Evolutionary conservation across 2,797 vertebrate species (phyloP).

Genomic region (Limnodromus scolopaceus): DNA sequence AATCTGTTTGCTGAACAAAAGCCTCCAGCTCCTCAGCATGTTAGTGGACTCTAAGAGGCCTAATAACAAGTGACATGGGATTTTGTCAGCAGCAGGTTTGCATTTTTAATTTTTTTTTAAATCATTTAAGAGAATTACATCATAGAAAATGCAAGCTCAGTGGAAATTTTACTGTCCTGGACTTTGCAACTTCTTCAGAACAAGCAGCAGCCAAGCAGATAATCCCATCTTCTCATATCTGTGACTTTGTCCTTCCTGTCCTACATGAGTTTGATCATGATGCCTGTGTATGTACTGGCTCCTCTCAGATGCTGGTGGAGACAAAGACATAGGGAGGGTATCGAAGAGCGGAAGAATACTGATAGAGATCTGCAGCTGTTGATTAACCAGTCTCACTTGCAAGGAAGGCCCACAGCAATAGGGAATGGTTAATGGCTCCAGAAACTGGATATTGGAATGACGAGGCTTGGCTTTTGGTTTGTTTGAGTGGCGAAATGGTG

Average conservation of each 20-base stretch:
- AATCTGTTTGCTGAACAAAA: neutral
- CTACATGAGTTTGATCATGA: neutral
- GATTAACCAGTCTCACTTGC: neutral
- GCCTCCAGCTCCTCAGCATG: neutral
- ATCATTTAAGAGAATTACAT: neutral
- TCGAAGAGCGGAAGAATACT: neutral
- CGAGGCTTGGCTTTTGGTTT: neutral
- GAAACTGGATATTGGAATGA: neutral
- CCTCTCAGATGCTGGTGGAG: neutral
- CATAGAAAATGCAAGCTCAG: constrained; percentile 47
- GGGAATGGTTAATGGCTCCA: neutral
- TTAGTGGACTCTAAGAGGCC: neutral
- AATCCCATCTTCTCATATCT: constrained; percentile 32
- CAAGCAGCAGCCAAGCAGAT: constrained; percentile 53
- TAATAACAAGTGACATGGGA: neutral
- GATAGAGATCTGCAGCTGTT: neutral
- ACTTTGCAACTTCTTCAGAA: constrained; percentile 51
- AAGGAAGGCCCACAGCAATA: neutral
- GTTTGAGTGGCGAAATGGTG: neutral
- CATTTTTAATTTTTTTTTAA: neutral
- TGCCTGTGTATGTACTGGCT: neutral
- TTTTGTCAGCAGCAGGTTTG: neutral
- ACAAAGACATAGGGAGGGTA: neutral
- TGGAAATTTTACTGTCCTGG: constrained; percentile 41
- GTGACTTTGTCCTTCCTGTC: constrained; percentile 32